Percentiles rank a stretch among this genome's conserved stretches.
These are phyloP conservation scores for Columba guinea DNA, from an alignment of 2,797 vertebrate genomes.

Conservation along the genomic window DNA sequence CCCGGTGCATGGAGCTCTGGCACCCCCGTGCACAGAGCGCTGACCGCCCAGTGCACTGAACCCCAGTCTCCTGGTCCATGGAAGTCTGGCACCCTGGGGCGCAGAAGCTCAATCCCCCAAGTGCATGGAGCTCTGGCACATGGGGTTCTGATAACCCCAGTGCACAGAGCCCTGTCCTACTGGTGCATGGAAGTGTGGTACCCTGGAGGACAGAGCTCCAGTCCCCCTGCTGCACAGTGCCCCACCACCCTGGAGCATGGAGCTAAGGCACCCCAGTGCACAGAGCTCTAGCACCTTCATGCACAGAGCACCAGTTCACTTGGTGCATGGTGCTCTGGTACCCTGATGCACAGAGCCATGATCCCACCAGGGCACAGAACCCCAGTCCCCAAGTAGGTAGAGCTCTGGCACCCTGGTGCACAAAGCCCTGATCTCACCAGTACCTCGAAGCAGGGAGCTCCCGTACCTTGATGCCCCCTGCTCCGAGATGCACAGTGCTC, in stretches of 20 bases:
- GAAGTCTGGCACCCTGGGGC: not conserved
- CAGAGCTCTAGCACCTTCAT: not conserved
- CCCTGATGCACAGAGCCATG: not conserved
- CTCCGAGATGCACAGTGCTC: not conserved
- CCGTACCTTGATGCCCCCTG: rapidly evolving
- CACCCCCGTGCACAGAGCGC: no score
- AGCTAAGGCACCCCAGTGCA: not conserved
- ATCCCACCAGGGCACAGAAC: no score
- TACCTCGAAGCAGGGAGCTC: not conserved
- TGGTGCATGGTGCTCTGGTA: no score
- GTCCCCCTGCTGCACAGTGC: no score
- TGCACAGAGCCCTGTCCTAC: not conserved
- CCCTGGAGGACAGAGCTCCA: not conserved
- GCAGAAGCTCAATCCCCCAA: no score
- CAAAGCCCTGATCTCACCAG: not conserved
- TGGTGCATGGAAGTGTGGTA: not conserved
- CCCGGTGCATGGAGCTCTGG: no score
- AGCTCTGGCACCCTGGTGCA: not conserved
- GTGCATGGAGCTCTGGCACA: not conserved
- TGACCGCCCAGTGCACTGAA: no score
- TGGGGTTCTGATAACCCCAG: no score
- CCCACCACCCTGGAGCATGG: not conserved
- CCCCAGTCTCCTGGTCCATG: not conserved
- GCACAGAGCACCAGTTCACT: not conserved
- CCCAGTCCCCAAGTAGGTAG: rapidly evolving